These are phyloP conservation scores for Turritopsis dohrnii DNA, from an alignment of 30 jellyfish, hydroid and myxozoan species.

Conservation along the genomic window DNA sequence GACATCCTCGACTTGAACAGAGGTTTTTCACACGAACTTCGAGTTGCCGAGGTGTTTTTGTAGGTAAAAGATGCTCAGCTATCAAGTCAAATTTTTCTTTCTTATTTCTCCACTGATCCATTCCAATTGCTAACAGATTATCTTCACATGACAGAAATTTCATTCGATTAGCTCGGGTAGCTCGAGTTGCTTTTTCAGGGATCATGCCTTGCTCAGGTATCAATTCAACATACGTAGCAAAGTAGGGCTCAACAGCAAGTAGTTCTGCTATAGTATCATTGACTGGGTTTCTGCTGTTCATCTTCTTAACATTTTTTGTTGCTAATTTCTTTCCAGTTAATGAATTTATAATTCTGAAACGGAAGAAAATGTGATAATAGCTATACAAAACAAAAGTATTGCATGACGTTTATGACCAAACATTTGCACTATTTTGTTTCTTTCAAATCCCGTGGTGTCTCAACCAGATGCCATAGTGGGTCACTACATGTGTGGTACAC, in stretches of 20 bases:
- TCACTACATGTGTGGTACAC: too few species aligned
- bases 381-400: not conserved
- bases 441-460: too few species aligned
- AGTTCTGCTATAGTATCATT: conserved; percentile 35
- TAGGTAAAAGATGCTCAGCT: conserved; percentile 68
- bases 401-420: too few species aligned
- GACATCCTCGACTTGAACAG: conserved; percentile 42
- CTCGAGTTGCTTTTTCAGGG: conserved; percentile 14
- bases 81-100: conserved; percentile 34
- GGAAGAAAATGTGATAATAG: not conserved
- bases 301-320: conserved; percentile 12
- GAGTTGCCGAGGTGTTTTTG: conserved; percentile 66
- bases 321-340: not conserved
- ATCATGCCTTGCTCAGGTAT: conserved; percentile 64
- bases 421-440: too few species aligned
- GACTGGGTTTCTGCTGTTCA: not conserved
- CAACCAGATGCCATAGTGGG: too few species aligned
- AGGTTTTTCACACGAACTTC: conserved; percentile 66
- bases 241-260: conserved; percentile 56
- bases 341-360: not conserved
- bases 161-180: conserved; percentile 31
- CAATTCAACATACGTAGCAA: conserved; percentile 72
- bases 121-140: conserved; percentile 78
- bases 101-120: conserved; percentile 55
- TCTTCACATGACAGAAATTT: conserved; percentile 64